Percentiles rank a stretch among this genome's conserved stretches.
phyloP scores from a whole-genome alignment of 2,797 vertebrate genomes.

The Chiloscyllium punctatum region DNA sequence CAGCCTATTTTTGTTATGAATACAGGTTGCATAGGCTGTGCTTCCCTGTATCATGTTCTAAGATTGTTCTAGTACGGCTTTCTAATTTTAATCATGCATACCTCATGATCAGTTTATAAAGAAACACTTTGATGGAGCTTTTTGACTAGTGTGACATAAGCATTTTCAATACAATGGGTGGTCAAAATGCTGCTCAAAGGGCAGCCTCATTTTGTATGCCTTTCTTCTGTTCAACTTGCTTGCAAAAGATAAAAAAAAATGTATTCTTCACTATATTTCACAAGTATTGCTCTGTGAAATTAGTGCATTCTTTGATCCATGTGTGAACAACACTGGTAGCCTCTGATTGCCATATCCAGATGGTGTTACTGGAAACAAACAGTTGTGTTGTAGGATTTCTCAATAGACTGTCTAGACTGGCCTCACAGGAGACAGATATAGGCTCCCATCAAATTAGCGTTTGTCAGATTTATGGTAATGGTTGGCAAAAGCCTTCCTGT shows the following conservation, averaged over 20 bases:
- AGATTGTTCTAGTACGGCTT: slow-evolving; percentile 46
- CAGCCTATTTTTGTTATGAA: slow-evolving; percentile 58
- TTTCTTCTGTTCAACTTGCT: slow-evolving; percentile 50
- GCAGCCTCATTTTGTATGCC: slow-evolving; percentile 69
- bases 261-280: slow-evolving; percentile 49
- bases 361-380: slow-evolving; percentile 92
- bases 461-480: slow-evolving; percentile 99
- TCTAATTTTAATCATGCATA: slow-evolving; percentile 59
- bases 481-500: slow-evolving; percentile 96
- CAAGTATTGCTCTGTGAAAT: slow-evolving; percentile 75
- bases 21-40: slow-evolving; percentile 52
- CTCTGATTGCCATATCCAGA: slow-evolving; percentile 95
- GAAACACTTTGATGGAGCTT: slow-evolving; percentile 65
- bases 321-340: slow-evolving; percentile 74
- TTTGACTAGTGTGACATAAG: slow-evolving; percentile 68
- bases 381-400: slow-evolving; percentile 91
- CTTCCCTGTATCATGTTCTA: slow-evolving; percentile 58
- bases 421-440: slow-evolving; percentile 98
- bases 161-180: slow-evolving; percentile 72
- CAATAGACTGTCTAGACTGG: slow-evolving; percentile 99
- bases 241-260: slow-evolving; percentile 42
- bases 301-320: slow-evolving; percentile 73
- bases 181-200: slow-evolving; percentile 64
- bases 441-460: slow-evolving; percentile 99
- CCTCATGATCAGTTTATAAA: slow-evolving; percentile 65